Percentiles rank a stretch among this genome's conserved stretches.
Evolutionary conservation across 2,113 vertebrate genomes (phyloP).

Genomic region (Vidua macroura): DNA sequence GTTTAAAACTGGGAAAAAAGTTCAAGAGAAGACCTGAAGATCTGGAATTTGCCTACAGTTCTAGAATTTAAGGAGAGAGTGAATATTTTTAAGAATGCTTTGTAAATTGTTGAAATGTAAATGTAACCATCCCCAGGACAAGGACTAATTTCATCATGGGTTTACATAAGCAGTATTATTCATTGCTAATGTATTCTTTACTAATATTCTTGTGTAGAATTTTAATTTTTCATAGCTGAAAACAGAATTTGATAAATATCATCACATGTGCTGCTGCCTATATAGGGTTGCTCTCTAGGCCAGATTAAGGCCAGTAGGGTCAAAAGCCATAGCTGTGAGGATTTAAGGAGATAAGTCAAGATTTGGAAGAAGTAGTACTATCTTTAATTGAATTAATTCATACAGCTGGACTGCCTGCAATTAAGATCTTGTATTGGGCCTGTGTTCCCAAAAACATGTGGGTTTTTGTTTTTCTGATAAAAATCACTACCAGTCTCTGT

Average conservation of each 20-base stretch:
- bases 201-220: neutral
- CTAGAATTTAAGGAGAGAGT: neutral
- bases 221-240: neutral
- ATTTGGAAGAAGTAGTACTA: neutral
- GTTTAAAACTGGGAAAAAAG: neutral
- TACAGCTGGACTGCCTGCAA: neutral
- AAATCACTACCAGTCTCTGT: neutral
- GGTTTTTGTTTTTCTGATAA: neutral
- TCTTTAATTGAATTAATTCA: neutral
- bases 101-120: neutral
- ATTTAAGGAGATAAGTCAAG: neutral
- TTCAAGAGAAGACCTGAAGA: neutral
- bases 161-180: neutral
- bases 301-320: neutral
- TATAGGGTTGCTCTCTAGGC: neutral
- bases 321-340: neutral
- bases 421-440: neutral
- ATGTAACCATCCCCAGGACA: neutral
- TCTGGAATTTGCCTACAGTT: neutral
- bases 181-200: neutral
- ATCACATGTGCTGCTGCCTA: neutral
- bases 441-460: neutral
- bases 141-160: neutral
- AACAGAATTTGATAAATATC: neutral
- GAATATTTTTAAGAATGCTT: neutral